Conservation (phyloP, 2,888 invertebrate genomes). For the Idaea biselata region DNA sequence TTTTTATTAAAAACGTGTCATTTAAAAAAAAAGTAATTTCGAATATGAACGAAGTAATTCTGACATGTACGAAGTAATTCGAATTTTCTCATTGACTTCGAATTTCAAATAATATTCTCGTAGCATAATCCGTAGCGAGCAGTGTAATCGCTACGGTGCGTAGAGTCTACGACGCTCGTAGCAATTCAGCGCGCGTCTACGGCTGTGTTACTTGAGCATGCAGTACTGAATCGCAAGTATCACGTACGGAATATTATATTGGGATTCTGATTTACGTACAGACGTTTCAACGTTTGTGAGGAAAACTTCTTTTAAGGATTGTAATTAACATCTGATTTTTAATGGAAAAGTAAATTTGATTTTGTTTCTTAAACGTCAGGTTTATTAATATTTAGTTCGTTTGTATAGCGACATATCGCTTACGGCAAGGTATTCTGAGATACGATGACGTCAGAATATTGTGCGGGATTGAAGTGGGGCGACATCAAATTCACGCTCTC, state of each 20-base stretch:
- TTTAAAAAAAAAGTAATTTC: not conserved
- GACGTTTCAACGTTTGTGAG: not conserved
- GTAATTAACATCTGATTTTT: not conserved
- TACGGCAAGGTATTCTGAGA: not conserved
- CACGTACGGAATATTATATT: not conserved
- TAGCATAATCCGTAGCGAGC: not conserved
- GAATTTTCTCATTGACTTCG: not conserved
- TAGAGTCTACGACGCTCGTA: not conserved
- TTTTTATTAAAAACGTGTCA: slow-evolving; percentile 19
- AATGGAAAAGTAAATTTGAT: not conserved
- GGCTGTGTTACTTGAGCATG: not conserved
- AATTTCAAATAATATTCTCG: slow-evolving; percentile 1
- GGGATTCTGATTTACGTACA: not conserved
- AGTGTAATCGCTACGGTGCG: not conserved
- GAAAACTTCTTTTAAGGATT: not conserved
- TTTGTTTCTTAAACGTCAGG: not conserved
- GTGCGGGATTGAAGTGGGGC: not conserved
- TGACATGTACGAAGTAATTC: not conserved
- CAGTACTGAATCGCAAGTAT: not conserved
- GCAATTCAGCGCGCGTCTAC: not conserved
- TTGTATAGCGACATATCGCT: not conserved
- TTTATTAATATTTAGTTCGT: not conserved
- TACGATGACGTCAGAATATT: not conserved
- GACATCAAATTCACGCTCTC: not conserved
- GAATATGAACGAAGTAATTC: not conserved